phyloP scores from a whole-genome alignment of 2,113 vertebrate genomes.

The Anas platyrhynchos region DNA sequence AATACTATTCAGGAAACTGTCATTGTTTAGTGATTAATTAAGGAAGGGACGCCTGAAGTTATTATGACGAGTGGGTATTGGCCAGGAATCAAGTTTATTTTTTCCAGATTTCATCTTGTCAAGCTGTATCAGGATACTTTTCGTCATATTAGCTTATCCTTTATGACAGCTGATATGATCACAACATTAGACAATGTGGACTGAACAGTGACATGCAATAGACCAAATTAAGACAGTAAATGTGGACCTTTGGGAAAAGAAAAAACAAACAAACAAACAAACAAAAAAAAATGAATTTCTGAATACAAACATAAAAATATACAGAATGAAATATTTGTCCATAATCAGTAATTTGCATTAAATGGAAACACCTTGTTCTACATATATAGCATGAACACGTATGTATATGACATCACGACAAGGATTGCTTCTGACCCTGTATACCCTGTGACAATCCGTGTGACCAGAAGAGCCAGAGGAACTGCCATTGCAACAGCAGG shows the following conservation, averaged over 20 bases:
- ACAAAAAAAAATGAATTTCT: not conserved
- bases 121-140: not conserved
- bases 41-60: not conserved
- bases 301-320: not conserved
- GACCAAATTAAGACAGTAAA: not conserved
- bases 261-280: too few species aligned
- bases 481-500: rapidly evolving
- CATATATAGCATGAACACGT: not conserved
- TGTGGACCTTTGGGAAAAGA: not conserved
- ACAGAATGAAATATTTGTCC: not conserved
- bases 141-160: not conserved
- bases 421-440: not conserved
- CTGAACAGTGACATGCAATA: not conserved
- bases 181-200: not conserved
- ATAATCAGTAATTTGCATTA: not conserved
- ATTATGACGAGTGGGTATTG: not conserved
- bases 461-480: not conserved
- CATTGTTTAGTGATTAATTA: not conserved
- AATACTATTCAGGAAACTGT: not conserved
- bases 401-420: not conserved
- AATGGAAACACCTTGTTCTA: not conserved
- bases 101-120: slow-evolving; percentile 27
- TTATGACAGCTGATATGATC: not conserved
- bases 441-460: rapidly evolving
- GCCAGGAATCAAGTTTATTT: not conserved